Base-by-base conservation (phyloP, 2,888 invertebrate genomes). In the Tyria jacobaeae region DNA sequence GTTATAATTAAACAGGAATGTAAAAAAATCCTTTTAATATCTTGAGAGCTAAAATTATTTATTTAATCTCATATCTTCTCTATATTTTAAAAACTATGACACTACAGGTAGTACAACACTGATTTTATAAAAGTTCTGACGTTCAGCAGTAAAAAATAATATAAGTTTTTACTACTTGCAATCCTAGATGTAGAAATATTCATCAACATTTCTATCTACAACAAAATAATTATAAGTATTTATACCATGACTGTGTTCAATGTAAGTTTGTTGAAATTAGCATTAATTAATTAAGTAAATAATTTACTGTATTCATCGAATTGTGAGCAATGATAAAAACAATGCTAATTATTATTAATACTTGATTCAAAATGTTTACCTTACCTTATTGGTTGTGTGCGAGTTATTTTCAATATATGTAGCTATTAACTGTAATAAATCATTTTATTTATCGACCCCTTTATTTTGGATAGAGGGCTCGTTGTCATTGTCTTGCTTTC, bases 241-340 rank as follows among this genome's bases (percentile, higher is more conserved):
- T 76, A 68, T 76, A 76, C 75, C 76, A 76, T 73, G 59, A 62
- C 66, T 73, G 75, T 75, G 75, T 75, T 75, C 75, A 76, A 41
- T 47, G 63, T 60, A 44, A 57, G 61, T 75, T 52, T 62, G 64
- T 74, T 68, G 58, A 58, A 64, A 35, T 57, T 66, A 66, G 61
- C 15, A 47, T 67, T n/a, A n/a, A n/a, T n/a, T n/a, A n/a, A n/a
- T n/a, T n/a, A n/a, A n/a, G n/a, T n/a, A 60, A 54, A 48, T 57
- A n/a, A 34, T 52, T 49, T 34, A 58, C 31, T 54, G 15, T 60
- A 47, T 51, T 70, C 71, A 75, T 65, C 75, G 75, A 75, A 76
- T 25, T 63, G 44, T 39, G 37, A 59, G 21, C 58, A 59, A 55
- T 63, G 54, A 63, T 58, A 31, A 39, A 49, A 57, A 48, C 9